These are phyloP conservation scores for Chionodraco myersi DNA, from an alignment of 2,113 vertebrate genomes.

Conservation along the genomic window DNA sequence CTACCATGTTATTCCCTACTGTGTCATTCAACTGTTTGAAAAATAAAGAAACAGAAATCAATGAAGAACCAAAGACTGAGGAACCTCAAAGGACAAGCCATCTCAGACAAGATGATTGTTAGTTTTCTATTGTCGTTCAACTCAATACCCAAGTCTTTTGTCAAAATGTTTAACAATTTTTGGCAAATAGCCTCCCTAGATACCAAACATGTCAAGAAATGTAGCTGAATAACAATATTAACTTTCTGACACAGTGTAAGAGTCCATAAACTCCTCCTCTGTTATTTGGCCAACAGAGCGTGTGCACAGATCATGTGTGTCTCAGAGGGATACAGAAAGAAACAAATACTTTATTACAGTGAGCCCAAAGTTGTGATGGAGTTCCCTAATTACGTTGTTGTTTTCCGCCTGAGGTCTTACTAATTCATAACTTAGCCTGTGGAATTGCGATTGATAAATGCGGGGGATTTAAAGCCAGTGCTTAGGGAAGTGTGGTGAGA, in stretches of 20 bases:
- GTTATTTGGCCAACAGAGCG: constrained; percentile 9
- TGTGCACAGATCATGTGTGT: constrained; percentile 28
- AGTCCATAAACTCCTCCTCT: not conserved
- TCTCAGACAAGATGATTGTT: not conserved
- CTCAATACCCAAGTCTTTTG: no score
- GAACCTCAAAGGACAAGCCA: not conserved
- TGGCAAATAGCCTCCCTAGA: not conserved
- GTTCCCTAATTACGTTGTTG: constrained; percentile 70
- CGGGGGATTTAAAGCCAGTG: constrained; percentile 27
- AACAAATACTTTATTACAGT: constrained; percentile 51
- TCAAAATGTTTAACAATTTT: not conserved
- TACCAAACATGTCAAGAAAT: not conserved
- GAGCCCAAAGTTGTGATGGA: constrained; percentile 47
- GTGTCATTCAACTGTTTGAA: not conserved
- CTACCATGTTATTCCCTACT: not conserved
- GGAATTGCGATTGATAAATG: constrained; percentile 56
- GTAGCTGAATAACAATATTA: constrained; percentile 15
- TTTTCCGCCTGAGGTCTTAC: constrained; percentile 59
- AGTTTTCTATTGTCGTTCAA: not conserved
- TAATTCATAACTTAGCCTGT: constrained; percentile 66
- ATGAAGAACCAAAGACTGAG: not conserved
- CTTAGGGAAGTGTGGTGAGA: constrained; percentile 3
- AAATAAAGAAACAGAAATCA: not conserved
- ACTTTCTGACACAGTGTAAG: not conserved
- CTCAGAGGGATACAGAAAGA: constrained; percentile 44